Base-by-base conservation (phyloP, 1,140 invertebrate genomes). In the Asobara japonica region DNA sequence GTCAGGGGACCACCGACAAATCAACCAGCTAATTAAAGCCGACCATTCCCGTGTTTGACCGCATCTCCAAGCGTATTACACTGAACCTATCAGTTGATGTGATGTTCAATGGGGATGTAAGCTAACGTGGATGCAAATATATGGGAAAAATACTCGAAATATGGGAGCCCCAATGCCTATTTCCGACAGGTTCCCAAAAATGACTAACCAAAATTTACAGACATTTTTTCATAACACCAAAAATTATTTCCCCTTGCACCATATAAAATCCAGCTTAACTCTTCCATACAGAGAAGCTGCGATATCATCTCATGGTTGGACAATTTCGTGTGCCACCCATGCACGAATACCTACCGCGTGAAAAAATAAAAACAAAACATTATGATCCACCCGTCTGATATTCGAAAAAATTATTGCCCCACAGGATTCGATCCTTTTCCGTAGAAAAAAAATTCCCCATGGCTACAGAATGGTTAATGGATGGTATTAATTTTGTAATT, bases 401-500 rank as follows among this genome's bases (percentile, higher is more conserved):
- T 6, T 25, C 18, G 22, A 56, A 56, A 36, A 36, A 56, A 56
- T 56, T 56, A 56, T 56, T 45, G 41, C 41, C 41, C n/a, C 41
- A 16, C n/a, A 45, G 41, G 16, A 65, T 33, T 45, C 18, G 41
- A 66, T 25, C 65, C 65, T 25, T 20, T 36, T 41, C 3, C 31
- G 31, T 30, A 10, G 7, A 10, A 27, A 62, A 36, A 22, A 33
- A 36, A 33, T 7, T 1, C 4, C 4, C 29, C 20, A 27, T 20
- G 25, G 33, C 22, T 36, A 33, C 13, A 30, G 33, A 13, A 65
- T 10, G 27, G 65, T 80, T 83, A 84, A 86, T 82, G 72, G 79
- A 71, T 72, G 79, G 77, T 75, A 86, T 86, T 84, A 84, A 85
- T 86, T 85, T 85, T 78, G 79, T 83, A 86, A 86, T 86, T 86